phyloP scores from a whole-genome alignment of 2,797 vertebrate genomes.

The Muscicapa striata region DNA sequence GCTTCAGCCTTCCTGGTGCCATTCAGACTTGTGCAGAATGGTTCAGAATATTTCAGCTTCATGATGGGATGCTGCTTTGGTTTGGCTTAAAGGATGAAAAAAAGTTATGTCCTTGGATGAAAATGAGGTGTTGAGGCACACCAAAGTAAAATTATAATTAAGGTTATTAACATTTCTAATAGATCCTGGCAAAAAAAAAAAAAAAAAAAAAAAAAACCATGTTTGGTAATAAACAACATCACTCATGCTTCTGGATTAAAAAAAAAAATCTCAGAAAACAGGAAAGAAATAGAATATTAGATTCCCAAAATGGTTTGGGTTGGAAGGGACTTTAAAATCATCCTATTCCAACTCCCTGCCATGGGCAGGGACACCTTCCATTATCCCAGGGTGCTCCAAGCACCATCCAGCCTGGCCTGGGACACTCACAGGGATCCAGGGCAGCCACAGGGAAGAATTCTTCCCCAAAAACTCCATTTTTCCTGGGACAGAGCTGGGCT shows the following conservation, averaged over 20 bases:
- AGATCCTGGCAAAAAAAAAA: not conserved
- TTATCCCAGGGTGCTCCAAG: fast-evolving
- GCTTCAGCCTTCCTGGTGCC: not conserved
- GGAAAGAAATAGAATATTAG: not conserved
- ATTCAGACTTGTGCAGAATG: not conserved
- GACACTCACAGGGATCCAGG: not conserved
- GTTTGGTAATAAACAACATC: not conserved
- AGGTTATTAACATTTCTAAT: not conserved
- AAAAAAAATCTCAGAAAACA: not conserved
- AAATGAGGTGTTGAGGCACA: not conserved
- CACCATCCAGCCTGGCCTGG: not conserved
- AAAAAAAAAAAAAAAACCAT: not conserved
- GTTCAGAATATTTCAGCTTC: not conserved
- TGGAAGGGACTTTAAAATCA: not conserved
- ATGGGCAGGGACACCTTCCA: not conserved
- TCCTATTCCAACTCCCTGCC: not conserved
- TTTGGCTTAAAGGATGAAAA: not conserved
- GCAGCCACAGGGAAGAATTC: not conserved
- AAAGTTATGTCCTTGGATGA: not conserved
- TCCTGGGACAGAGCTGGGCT: not conserved
- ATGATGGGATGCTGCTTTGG: not conserved
- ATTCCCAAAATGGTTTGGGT: not conserved
- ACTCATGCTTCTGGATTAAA: not conserved
- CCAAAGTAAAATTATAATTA: not conserved
- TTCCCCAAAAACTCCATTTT: not conserved